These are phyloP conservation scores for Chaetodon trifasciatus DNA, from an alignment of 2,797 vertebrate species.

Conservation along the genomic window DNA sequence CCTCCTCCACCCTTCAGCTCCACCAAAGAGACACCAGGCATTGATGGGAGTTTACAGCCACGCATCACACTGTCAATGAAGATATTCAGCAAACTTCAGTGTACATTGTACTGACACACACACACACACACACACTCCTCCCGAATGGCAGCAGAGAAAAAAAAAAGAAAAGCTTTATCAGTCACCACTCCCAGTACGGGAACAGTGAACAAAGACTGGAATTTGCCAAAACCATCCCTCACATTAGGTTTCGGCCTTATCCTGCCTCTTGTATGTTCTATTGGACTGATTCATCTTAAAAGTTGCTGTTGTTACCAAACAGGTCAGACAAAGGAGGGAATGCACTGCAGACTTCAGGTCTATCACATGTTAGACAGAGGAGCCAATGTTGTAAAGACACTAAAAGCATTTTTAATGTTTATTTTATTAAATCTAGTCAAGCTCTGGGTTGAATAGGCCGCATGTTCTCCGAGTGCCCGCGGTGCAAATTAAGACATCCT, in stretches of 20 bases:
- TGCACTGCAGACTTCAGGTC: background rate
- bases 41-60: constrained; percentile 41
- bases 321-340: constrained; percentile 23
- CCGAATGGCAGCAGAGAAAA: constrained; percentile 39
- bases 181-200: constrained; percentile 69
- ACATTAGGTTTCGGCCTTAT: constrained; percentile 27
- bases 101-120: constrained; percentile 34
- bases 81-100: constrained; percentile 53
- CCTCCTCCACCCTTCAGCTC: constrained; percentile 65
- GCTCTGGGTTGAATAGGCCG: background rate
- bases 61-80: constrained; percentile 57
- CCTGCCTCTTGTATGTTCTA: background rate
- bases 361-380: background rate
- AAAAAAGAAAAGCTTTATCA: constrained; percentile 58
- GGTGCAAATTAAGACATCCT: background rate
- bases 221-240: constrained; percentile 54
- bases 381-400: background rate
- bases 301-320: constrained; percentile 33
- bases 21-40: constrained; percentile 40
- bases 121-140: constrained; percentile 1
- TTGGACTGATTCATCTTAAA: constrained; percentile 5
- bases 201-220: constrained; percentile 72
- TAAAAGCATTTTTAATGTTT: background rate
- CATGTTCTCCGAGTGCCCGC: background rate
- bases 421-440: background rate